Evolutionary conservation across 92 coral and sea anemone species (phyloP), one percentile per base, ranked within the genome.

Genomic region (Phymanthus crucifer): DNA sequence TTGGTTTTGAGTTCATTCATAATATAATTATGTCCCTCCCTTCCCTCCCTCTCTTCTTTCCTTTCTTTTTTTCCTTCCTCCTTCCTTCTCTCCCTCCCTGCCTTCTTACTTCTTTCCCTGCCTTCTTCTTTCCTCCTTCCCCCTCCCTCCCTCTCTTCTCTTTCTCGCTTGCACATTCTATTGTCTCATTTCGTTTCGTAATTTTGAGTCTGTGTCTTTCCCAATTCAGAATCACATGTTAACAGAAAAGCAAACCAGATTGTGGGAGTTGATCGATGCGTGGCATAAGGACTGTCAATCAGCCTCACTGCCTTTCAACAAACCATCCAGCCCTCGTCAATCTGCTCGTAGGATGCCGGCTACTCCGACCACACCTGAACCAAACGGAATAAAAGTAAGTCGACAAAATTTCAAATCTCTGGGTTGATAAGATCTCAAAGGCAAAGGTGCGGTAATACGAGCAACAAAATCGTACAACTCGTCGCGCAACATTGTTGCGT

Each of bases 211-310:
- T n/a, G 37, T 37, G 74, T 24, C 16, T 17, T 24, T 17, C 65
- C 29, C 9, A 26, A 21, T 21, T 54, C 79, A 92, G 97, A 92
- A 92, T 66, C 24, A 34, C 17, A 84, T 52, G 32, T 78, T 84
- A 32, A 75, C 73, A n/a, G 85, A 88, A n/a, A 89, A 92, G 48
- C 97, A 92, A 86, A 85, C 66, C 81, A 87, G 35, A 71, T 79
- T 92, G 38, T 92, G 97, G 97, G 97, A 88, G 74, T 67, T 92
- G 73, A 89, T 92, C 23, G 97, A 92, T 82, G 79, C 89, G 11
- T 92, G 97, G 97, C 97, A 92, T 37, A 81, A 75, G 32, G 94
- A 90, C 34, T 92, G 97, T 78, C 91, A 92, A 69, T 79, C 83
- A 69, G 90, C 89, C 3, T 89, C 88, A 14, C 34, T 76, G 13